Evolutionary conservation across 2,113 vertebrate genomes (phyloP), one percentile per base, ranked within the genome.

Genomic region (Mobula hypostoma): DNA sequence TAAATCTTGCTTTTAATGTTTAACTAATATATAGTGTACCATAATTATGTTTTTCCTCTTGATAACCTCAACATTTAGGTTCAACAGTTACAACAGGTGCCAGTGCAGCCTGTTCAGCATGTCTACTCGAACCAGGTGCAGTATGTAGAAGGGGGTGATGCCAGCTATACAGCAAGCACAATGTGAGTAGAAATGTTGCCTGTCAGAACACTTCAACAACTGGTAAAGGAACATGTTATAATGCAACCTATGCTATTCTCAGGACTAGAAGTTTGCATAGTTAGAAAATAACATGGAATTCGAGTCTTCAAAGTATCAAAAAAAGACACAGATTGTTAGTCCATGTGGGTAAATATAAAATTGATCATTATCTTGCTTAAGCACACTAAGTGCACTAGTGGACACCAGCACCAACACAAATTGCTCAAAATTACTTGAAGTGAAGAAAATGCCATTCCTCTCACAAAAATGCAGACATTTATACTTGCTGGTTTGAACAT

Each of bases 81-180:
- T 93, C 91, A 93, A 58, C 95, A 98, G 97, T 97, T 97, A 92
- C 98, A 98, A 95, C 98, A 98, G 96, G 97, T 98, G 40, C 97
- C 98, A 95, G 96, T 98, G 96, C 98, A 98, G 48, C 97, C 98
- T 0, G 98, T 98, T 70, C 97, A 98, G 94, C 97, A 98, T 58
- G 98, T 98, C 66, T 98, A 97, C 95, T 95, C 98, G 61, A 97
- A 97, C 94, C 98, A 98, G 95, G 97, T 98, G 94, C 98, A 98
- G 96, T 99, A 98, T 94, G 98, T 98, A 96, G 98, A 99, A 56
- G 97, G 97, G 9, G 96, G 97, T 66, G 98, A 98, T 0, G 92
- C 96, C 94, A 96, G 96, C 95, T 99, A 98, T 95, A 96, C 98
- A 1, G 97, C 95, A 94, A 96, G 97, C 1, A 96, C 98, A 95